Evolutionary conservation across 2,888 invertebrate species (phyloP).

Genomic region (Zelleria hepariella): DNA sequence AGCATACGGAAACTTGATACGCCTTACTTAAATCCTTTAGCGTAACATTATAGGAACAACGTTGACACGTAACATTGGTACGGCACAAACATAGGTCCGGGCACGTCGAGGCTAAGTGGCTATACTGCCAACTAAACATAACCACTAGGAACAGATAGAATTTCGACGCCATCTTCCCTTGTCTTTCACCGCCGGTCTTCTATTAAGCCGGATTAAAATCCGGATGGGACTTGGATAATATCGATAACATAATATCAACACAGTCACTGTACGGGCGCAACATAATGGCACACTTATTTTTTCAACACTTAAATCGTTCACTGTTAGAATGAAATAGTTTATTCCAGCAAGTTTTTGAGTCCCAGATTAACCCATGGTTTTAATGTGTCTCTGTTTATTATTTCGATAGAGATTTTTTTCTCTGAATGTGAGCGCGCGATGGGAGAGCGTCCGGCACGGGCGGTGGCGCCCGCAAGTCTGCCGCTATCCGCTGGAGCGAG

Average conservation of each 20-base stretch:
- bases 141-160: conserved; percentile 46
- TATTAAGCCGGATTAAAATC: conserved; percentile 54
- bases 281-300: conserved; percentile 8
- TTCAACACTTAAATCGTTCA: not conserved
- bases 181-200: conserved; percentile 13
- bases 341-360: not conserved
- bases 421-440: conserved; percentile 16
- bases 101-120: conserved; percentile 41
- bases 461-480: conserved; percentile 60
- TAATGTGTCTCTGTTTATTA: conserved; percentile 6
- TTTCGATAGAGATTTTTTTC: not conserved
- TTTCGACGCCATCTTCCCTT: conserved; percentile 49
- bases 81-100: conserved; percentile 40
- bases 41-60: conserved; percentile 50
- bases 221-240: conserved; percentile 33
- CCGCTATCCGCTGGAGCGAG: conserved; percentile 37
- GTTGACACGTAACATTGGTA: conserved; percentile 36
- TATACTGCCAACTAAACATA: conserved; percentile 46
- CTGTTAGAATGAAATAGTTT: not conserved
- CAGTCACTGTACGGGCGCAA: conserved; percentile 4
- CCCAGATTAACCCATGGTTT: not conserved
- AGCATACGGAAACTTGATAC: conserved; percentile 38
- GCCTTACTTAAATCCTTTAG: conserved; percentile 40
- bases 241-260: not conserved
- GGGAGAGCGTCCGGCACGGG: conserved; percentile 38